These are phyloP conservation scores for Lordiphosa fenestrarum DNA, from an alignment of 2,888 invertebrate species.

Conservation along the genomic window DNA sequence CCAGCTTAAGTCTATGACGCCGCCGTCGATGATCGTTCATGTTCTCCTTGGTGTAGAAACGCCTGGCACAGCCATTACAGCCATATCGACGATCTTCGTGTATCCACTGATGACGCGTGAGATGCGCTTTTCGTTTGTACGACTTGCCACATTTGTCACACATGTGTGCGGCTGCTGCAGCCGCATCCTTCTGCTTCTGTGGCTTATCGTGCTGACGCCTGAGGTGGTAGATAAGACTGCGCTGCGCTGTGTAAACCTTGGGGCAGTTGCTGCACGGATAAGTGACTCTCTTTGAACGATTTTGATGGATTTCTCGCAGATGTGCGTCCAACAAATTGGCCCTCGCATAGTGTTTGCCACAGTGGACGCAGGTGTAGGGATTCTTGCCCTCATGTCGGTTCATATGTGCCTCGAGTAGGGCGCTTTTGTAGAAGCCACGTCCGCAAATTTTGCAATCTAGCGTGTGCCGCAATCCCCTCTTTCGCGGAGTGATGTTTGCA, in stretches of 20 bases:
- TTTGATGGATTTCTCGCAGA: conserved; percentile 34
- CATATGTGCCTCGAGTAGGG: conserved; percentile 55
- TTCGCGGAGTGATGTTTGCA: not conserved
- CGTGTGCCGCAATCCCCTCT: conserved; percentile 30
- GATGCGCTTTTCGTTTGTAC: conserved; percentile 49
- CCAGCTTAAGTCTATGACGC: conserved; percentile 44
- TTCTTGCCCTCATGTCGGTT: conserved; percentile 45
- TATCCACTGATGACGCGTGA: conserved; percentile 51
- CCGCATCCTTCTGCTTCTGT: not conserved
- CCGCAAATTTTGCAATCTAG: conserved; percentile 44
- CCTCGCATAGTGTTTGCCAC: conserved; percentile 45
- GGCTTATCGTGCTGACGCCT: conserved; percentile 26
- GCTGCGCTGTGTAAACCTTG: conserved; percentile 50
- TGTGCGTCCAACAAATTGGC: conserved; percentile 38
- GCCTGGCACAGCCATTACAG: conserved; percentile 38
- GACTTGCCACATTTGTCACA: conserved; percentile 74
- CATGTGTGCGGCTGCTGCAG: conserved; percentile 13
- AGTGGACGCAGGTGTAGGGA: conserved; percentile 47
- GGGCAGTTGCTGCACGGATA: conserved; percentile 39
- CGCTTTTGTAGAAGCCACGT: conserved; percentile 53
- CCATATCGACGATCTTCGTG: conserved; percentile 37
- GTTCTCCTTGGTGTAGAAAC: conserved; percentile 59
- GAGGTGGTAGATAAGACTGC: conserved; percentile 58
- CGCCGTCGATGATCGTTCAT: conserved; percentile 69
- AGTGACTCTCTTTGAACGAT: conserved; percentile 1